Evolutionary conservation across 2,113 vertebrate genomes (phyloP).

Genomic region (Serinus canaria): DNA sequence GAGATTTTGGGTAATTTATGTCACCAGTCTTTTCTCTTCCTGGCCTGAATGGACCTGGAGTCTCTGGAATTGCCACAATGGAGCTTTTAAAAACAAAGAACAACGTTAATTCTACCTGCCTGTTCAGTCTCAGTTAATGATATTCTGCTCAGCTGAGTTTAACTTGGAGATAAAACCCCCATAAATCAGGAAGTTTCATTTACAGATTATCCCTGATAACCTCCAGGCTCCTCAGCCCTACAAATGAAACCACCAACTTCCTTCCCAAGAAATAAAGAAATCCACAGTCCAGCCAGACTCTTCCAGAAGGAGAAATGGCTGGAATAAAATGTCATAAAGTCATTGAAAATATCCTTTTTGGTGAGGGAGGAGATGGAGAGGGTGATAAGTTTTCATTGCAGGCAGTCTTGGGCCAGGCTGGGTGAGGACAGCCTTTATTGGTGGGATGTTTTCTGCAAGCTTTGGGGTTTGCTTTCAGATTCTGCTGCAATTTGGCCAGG

Average conservation of each 20-base stretch:
- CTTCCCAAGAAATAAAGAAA: slow-evolving; percentile 12
- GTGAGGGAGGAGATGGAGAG: slow-evolving; percentile 6
- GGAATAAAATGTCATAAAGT: neutral
- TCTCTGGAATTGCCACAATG: neutral
- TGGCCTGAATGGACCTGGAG: neutral
- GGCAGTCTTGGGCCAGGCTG: slow-evolving; percentile 32
- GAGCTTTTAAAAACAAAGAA: neutral
- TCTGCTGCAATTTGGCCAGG: slow-evolving; percentile 70
- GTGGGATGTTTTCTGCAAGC: slow-evolving; percentile 39
- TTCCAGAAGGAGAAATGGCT: neutral
- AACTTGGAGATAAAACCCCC: neutral
- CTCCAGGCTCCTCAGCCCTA: neutral
- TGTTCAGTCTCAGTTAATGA: neutral
- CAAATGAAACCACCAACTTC: neutral
- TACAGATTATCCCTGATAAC: neutral
- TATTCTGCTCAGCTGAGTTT: neutral
- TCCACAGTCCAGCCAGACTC: neutral
- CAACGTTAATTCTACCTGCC: neutral
- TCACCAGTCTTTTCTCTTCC: neutral
- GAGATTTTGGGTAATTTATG: neutral
- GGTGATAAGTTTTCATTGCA: slow-evolving; percentile 4
- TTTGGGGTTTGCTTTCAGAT: slow-evolving; percentile 69
- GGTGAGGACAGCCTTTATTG: slow-evolving; percentile 54
- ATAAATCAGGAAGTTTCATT: neutral
- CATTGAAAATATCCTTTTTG: slow-evolving; percentile 42